Base-by-base conservation (phyloP, 2,113 vertebrate genomes). In the Nematolebias whitei region DNA sequence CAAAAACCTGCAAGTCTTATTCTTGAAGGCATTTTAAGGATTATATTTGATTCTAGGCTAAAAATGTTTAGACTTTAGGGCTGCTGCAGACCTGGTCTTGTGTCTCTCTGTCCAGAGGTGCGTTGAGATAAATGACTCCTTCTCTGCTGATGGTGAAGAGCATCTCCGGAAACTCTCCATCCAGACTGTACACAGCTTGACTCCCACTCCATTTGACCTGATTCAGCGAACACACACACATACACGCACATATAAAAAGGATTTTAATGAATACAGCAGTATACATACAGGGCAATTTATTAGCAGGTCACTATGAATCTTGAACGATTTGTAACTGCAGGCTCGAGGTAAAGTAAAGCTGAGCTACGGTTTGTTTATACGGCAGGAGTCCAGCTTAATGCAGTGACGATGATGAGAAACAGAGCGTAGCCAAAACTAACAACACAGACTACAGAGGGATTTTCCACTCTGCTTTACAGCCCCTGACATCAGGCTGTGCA, bases 121-220 rank as follows among this genome's bases (percentile, higher is more conserved):
- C 68, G 15, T 90, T 94, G 52, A 93, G 68, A 0, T 85, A 94
- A 89, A 94, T 90, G n/a, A 92, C 90, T 78, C 92, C 89, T 26
- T 87, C 84, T 67, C 87, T 68, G 63, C 92, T 92, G 74, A 93
- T 72, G 63, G 71, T 80, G 71, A 95, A 94, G 52, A 93, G 91
- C 26, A 91, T 92, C 67, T 88, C 87, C 83, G 89, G 85, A 76
- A 89, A 93, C 65, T 85, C 94, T 55, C 90, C 92, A 50, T 93
- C 90, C 61, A 95, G 90, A 72, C 74, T 87, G 68, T 92, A 94
- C 66, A 74, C 88, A 2, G 86, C 88, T n/a, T 87, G 73, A 40
- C 86, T 90, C 4, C 90, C 92, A 85, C 92, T 93, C 89, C 93
- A 94, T 72, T 87, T 92, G 45, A 93, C 91, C 90, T 96, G 74